phyloP scores from a whole-genome alignment of 2,888 invertebrate genomes.

The Habroteleia sp. region DNA sequence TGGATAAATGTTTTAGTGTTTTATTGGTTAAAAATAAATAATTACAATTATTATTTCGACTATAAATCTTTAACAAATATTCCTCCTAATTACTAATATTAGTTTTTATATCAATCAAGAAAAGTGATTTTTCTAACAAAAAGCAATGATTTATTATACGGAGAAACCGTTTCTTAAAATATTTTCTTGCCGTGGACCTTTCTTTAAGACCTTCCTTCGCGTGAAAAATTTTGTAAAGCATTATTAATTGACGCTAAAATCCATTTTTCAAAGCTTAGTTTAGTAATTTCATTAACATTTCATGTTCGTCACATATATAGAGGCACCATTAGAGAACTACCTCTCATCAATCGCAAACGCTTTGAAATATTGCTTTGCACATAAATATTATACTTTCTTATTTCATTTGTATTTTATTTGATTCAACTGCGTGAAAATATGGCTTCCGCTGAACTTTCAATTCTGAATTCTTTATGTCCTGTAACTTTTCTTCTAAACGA shows the following conservation, averaged over 20 bases:
- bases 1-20: too few species aligned
- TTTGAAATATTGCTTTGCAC: slow-evolving; percentile 12
- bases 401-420: slow-evolving; percentile 7
- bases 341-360: slow-evolving; percentile 12
- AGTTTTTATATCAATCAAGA: slow-evolving; percentile 21
- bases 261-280: slow-evolving; percentile 14
- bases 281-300: slow-evolving; percentile 25
- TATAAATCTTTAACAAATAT: too few species aligned
- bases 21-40: too few species aligned
- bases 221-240: slow-evolving; percentile 14
- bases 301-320: neutral
- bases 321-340: slow-evolving; percentile 1
- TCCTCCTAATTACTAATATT: too few species aligned
- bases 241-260: slow-evolving; percentile 24
- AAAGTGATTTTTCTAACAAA: neutral
- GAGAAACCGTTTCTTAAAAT: slow-evolving; percentile 2
- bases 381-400: slow-evolving; percentile 23
- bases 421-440: neutral
- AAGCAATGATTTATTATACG: slow-evolving; percentile 10
- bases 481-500: slow-evolving; percentile 8
- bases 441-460: slow-evolving; percentile 17
- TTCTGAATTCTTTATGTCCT: slow-evolving; percentile 9
- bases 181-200: neutral
- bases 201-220: neutral
- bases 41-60: too few species aligned